Evolutionary conservation across 2,113 vertebrate genomes (phyloP).

Genomic region (Dipodomys ordii): DNA sequence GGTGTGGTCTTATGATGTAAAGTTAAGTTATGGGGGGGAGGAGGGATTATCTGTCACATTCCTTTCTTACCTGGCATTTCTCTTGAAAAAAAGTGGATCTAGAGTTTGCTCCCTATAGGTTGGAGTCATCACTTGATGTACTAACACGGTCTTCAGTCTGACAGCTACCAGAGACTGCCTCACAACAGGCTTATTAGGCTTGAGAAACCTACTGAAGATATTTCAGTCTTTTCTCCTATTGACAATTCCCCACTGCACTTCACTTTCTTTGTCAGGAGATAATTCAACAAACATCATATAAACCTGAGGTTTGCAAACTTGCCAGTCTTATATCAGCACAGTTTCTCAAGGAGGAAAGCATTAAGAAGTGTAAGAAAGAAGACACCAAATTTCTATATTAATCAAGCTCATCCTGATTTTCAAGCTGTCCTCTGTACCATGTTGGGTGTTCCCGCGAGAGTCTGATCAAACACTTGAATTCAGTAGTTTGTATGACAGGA

Average conservation of each 20-base stretch:
- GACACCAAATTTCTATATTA: not conserved
- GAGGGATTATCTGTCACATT: not conserved
- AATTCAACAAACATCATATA: constrained; percentile 64
- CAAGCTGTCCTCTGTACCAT: not conserved
- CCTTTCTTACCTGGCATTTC: not conserved
- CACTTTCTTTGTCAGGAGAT: constrained; percentile 55
- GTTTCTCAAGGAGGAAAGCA: constrained; percentile 10
- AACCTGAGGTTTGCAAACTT: constrained; percentile 59
- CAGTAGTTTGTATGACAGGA: not conserved
- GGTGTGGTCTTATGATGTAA: no score
- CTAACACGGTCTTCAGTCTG: constrained; percentile 47
- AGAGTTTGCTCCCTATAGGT: constrained; percentile 29
- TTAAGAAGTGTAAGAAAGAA: not conserved
- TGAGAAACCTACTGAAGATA: constrained; percentile 33
- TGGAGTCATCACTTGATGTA: constrained; percentile 21
- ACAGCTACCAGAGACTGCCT: constrained; percentile 35
- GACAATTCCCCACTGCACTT: constrained; percentile 44
- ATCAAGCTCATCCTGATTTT: constrained; percentile 1
- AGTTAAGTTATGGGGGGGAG: no score
- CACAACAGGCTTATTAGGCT: constrained; percentile 20
- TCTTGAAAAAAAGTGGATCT: constrained; percentile 42
- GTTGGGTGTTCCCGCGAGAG: not conserved
- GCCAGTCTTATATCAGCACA: not conserved
- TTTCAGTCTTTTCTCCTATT: constrained; percentile 43
- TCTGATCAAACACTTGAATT: not conserved